Base-by-base conservation (phyloP, 2,888 invertebrate species). In the Melolontha melolontha region DNA sequence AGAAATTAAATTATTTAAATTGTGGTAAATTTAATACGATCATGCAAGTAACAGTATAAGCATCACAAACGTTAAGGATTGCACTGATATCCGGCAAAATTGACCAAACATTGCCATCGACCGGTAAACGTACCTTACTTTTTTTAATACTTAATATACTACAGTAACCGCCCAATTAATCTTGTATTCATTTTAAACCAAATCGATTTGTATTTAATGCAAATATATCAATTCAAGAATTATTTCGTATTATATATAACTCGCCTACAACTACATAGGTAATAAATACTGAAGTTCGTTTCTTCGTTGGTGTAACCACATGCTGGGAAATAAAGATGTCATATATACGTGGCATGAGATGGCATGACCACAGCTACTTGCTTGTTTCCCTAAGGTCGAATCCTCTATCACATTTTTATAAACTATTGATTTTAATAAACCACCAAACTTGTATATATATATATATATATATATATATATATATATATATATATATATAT, bases 281-380 rank as follows among this genome's bases (percentile, higher is more conserved):
- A 49, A 68, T 68, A 68, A 68, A 68, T 68, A 68, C 55, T 67
- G 62, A 27, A 51, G 68, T 51, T 41, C 62, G 64, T 62, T 17
- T 47, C 57, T 66, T 69, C 67, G 72, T 70, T 59, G 70, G 69
- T 47, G 70, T 62, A 66, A 62, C 70, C 70, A 47, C 70, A 66
- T 62, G 65, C 70, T 72, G 72, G 42, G 68, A 63, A 66, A 72
- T 72, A 72, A 71, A 71, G 70, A 72, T 72, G 70, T 72, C 72
- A 72, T 51, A 65, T 52, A 34, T 65, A 70, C 59, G 44, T 29
- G n/a, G 40, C 41, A 22, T 41, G 41, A 41, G 40, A 55, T 41
- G 17, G 17, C 34, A 34, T 6, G 34, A 6, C 55, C 16, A 41
- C 55, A 17, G 55, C 55, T 55, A 55, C 55, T 51, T 51, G 12